Percentiles rank a stretch among this genome's conserved stretches.
Evolutionary conservation across 1,140 invertebrate species (phyloP).

Genomic region (Mizuhopecten yessoensis): DNA sequence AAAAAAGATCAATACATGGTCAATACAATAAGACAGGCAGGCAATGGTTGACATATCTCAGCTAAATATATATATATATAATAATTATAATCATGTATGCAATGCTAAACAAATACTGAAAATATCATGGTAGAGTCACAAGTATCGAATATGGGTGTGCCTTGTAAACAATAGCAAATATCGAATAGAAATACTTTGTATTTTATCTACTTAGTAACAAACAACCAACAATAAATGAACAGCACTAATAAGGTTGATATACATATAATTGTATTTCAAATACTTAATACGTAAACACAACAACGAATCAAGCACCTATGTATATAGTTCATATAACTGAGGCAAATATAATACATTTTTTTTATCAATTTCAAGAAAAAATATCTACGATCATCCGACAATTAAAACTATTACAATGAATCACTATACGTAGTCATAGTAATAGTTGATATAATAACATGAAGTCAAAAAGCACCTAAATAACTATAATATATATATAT

Average conservation of each 20-base stretch:
- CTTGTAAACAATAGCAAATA: conserved; percentile 6
- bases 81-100: neutral
- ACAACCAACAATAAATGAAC: conserved; percentile 27
- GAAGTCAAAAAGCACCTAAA: conserved; percentile 6
- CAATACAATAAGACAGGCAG: neutral
- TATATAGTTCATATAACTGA: neutral
- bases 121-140: neutral
- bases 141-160: neutral
- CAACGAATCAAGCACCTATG: conserved; percentile 27
- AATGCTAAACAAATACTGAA: conserved; percentile 15
- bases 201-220: neutral
- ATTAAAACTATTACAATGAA: neutral
- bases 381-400: neutral
- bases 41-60: neutral
- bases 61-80: conserved; percentile 28
- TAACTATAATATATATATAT: conserved; percentile 40
- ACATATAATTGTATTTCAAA: conserved; percentile 13
- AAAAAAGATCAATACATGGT: neutral
- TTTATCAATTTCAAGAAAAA: conserved; percentile 20
- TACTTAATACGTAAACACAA: conserved; percentile 22
- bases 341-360: neutral
- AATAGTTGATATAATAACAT: conserved; percentile 8
- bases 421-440: neutral
- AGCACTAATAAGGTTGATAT: conserved; percentile 13
- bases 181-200: conserved; percentile 19